Conservation (phyloP, 1,140 invertebrate species). For the Agrilus planipennis region DNA sequence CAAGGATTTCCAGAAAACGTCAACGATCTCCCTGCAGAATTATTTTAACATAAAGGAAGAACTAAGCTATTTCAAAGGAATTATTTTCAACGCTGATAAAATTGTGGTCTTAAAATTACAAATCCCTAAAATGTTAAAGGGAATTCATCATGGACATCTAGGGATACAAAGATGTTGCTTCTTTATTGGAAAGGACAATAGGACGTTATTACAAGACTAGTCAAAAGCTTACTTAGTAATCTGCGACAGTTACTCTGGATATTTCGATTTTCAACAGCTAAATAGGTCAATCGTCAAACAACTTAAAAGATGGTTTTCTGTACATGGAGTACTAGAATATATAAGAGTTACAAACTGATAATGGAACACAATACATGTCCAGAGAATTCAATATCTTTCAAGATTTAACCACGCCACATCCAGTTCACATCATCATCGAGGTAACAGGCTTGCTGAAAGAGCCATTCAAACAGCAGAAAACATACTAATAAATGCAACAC, state of each 20-base stretch:
- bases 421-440: background rate
- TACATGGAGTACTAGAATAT: too few relatives aligned
- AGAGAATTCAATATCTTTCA: too few relatives aligned
- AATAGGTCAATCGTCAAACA: too few relatives aligned
- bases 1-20: background rate
- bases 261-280: background rate
- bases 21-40: background rate
- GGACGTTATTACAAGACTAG: slow-evolving; percentile 1
- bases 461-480: slow-evolving; percentile 3
- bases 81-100: background rate
- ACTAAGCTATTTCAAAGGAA: background rate
- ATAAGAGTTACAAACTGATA: too few relatives aligned
- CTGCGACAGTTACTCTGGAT: slow-evolving; percentile 1
- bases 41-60: background rate
- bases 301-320: too few relatives aligned
- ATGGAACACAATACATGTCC: too few relatives aligned
- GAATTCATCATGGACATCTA: slow-evolving; percentile 2
- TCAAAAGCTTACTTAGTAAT: slow-evolving; percentile 1
- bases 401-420: background rate
- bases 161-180: background rate
- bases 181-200: background rate
- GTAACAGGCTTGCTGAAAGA: slow-evolving; percentile 5
- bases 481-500: slow-evolving; percentile 2
- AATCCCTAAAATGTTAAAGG: background rate
- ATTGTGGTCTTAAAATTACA: background rate